Evolutionary conservation across 2,888 invertebrate genomes (phyloP), one percentile per base, ranked within the genome.

Genomic region (Heteromurus nitidus): DNA sequence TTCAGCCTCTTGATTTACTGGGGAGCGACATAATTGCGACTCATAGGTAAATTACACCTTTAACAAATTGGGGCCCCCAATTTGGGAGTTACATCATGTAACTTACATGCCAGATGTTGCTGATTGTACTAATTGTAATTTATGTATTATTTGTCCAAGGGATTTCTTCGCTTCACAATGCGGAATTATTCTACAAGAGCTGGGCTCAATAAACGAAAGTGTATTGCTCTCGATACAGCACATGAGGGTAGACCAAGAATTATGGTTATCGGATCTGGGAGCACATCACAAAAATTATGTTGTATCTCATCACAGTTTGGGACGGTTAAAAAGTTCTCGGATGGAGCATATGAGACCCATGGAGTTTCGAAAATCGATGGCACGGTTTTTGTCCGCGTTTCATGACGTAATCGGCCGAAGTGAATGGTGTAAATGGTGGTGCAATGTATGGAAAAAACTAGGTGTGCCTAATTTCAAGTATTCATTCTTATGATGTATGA

Each of bases 191-290:
- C n/a, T n/a, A n/a, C n/a, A n/a, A n/a, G n/a, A n/a, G n/a, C n/a
- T n/a, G n/a, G n/a, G n/a, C n/a, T n/a, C n/a, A n/a, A n/a, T n/a
- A n/a, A n/a, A n/a, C n/a, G n/a, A n/a, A n/a, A n/a, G n/a, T n/a
- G n/a, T n/a, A n/a, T 18, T 79, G 44, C n/a, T 50, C 24, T 9
- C 28, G 5, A 36, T 79, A 26, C 72, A 80, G 26, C 11, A 44
- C 5, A 24, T 65, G 11, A 31, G 80, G n/a, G 72, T 80, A 3
- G 72, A 73, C 9, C 65, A 80, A 42, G 73, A 80, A 11, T 20
- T 80, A 18, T 80, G 80, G 80, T 60, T 80, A 13, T 44, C 72
- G 13, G 65, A 73, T 31, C 42, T 80, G 0, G 80, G 80, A 22
- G 53, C 65, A 0, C 0, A 20, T 2, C 72, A 72, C 18, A 72